Conservation (phyloP, 2,113 vertebrate genomes). For the Oreochromis niloticus region DNA sequence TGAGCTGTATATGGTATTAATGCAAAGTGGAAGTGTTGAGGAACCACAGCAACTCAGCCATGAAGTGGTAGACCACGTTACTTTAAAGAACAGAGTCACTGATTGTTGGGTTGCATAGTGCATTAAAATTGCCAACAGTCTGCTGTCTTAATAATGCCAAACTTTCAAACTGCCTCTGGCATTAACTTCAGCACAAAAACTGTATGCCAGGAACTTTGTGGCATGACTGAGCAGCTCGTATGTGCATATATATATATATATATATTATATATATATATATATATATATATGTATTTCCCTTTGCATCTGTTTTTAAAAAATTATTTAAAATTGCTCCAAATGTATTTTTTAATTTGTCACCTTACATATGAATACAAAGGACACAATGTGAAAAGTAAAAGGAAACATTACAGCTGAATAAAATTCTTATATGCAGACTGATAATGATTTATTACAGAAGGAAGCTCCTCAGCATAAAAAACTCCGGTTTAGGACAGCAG, state of each 20-base stretch:
- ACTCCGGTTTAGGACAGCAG: neutral
- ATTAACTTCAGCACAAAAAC: neutral
- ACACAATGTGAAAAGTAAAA: neutral
- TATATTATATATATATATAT: neutral
- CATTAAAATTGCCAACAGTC: neutral
- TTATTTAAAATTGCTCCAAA: neutral
- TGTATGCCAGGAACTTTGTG: neutral
- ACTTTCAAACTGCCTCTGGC: neutral
- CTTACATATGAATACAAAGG: neutral
- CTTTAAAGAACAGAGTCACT: neutral
- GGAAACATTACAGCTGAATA: neutral
- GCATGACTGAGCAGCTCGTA: neutral
- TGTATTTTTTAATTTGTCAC: neutral
- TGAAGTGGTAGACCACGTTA: neutral
- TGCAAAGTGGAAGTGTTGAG: neutral
- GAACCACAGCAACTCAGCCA: neutral
- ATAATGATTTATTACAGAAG: neutral
- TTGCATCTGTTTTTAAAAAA: neutral
- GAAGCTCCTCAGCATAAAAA: neutral
- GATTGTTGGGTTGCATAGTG: accelerated
- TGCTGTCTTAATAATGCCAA: neutral
- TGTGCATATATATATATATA: neutral
- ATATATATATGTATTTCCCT: neutral
- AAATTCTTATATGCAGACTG: neutral
- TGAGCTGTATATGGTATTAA: neutral